Conservation (phyloP, 2,797 vertebrate genomes). For the Propithecus perrieri region DNA sequence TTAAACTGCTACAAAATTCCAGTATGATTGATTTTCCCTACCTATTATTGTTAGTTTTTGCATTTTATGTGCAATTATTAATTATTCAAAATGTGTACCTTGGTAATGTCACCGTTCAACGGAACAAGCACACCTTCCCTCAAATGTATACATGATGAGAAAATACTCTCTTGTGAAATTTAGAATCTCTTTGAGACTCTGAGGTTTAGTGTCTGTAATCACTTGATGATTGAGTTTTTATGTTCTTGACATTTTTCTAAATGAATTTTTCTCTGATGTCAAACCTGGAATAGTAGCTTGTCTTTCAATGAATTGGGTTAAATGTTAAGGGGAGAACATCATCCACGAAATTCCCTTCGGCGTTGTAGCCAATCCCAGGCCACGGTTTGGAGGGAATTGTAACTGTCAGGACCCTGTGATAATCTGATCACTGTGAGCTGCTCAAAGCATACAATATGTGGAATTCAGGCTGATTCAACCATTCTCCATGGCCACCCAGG, state of each 20-base stretch:
- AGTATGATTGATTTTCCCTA: not conserved
- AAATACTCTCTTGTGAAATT: slow-evolving; percentile 3
- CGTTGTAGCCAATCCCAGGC: not conserved
- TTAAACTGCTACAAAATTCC: not conserved
- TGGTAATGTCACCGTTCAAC: not conserved
- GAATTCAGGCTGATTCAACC: slow-evolving; percentile 41
- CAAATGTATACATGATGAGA: not conserved
- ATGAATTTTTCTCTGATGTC: slow-evolving; percentile 45
- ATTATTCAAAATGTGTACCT: slow-evolving; percentile 2
- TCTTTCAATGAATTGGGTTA: slow-evolving; percentile 28
- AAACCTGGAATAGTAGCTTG: slow-evolving; percentile 5
- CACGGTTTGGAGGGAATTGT: not conserved
- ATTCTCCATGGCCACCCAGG: slow-evolving; percentile 58
- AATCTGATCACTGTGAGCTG: not conserved
- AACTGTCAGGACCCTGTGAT: not conserved
- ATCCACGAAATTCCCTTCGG: not conserved
- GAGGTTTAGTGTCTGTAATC: not conserved
- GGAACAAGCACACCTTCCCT: not conserved
- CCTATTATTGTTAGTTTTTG: not conserved
- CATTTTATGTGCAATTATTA: not conserved
- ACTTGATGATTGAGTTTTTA: slow-evolving; percentile 59
- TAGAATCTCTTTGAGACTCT: slow-evolving; percentile 34
- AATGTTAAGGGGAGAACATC: slow-evolving; percentile 19
- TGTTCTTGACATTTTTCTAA: slow-evolving; percentile 61
- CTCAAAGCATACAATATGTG: slow-evolving; percentile 29